phyloP scores from a whole-genome alignment of 1,140 invertebrate genomes.

The Homarus americanus region DNA sequence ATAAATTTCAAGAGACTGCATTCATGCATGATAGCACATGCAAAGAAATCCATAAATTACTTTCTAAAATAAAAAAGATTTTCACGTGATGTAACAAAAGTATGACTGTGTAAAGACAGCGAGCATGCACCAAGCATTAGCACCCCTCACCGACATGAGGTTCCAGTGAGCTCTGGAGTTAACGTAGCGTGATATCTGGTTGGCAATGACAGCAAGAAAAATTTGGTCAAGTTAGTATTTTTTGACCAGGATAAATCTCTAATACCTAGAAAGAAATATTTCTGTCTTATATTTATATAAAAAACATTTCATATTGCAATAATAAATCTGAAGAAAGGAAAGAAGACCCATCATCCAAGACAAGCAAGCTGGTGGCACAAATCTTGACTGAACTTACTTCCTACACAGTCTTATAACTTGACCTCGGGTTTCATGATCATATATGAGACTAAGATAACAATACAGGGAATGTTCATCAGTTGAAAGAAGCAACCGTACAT shows the following conservation, averaged over 20 bases:
- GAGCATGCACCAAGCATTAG: conserved; percentile 47
- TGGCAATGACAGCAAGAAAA: conserved; percentile 19
- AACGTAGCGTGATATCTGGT: conserved; percentile 65
- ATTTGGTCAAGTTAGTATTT: conserved; percentile 11
- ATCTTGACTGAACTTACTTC: too few relatives aligned
- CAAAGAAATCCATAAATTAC: background rate
- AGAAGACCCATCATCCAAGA: too few relatives aligned
- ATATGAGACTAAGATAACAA: too few relatives aligned
- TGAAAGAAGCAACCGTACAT: too few relatives aligned
- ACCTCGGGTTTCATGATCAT: too few relatives aligned
- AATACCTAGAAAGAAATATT: background rate
- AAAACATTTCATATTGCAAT: too few relatives aligned
- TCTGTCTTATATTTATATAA: too few relatives aligned
- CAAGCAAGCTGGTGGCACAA: too few relatives aligned
- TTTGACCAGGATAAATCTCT: background rate
- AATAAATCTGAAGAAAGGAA: background rate
- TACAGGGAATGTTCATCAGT: too few relatives aligned
- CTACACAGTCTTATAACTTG: too few relatives aligned
- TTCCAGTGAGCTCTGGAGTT: conserved; percentile 64
- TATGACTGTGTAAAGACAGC: background rate
- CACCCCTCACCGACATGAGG: conserved; percentile 59
- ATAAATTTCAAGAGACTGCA: background rate
- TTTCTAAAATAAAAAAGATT: background rate
- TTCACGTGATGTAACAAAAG: background rate
- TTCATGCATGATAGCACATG: background rate